A percentile compares a stretch with the other conserved stretches of the same genome.
Conservation (phyloP, 2,888 invertebrate genomes). For the Thalpophila matura region DNA sequence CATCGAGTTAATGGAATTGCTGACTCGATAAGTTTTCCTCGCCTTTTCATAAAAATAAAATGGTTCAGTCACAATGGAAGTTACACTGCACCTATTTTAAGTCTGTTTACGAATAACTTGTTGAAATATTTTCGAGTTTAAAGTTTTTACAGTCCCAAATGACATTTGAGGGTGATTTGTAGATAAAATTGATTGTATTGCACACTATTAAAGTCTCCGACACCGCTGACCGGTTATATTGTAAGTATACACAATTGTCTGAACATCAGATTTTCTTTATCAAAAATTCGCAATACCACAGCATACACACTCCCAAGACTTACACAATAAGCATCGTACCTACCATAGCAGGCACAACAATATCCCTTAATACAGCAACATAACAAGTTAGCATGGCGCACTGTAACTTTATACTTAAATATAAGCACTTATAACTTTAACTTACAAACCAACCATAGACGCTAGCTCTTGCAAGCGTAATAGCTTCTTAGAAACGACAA, state of each 20-base stretch:
- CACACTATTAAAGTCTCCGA: too few relatives aligned
- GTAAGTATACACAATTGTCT: too few relatives aligned
- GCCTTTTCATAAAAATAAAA: conserved; percentile 40
- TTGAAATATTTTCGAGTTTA: neutral
- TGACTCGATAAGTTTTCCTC: conserved; percentile 32
- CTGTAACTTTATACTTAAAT: conserved; percentile 22
- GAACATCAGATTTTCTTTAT: too few relatives aligned
- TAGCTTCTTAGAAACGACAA: conserved; percentile 31
- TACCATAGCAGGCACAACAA: conserved; percentile 7
- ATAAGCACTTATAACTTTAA: conserved; percentile 15
- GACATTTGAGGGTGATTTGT: too few relatives aligned
- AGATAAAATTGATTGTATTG: too few relatives aligned
- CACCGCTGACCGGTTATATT: too few relatives aligned
- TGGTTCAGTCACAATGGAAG: conserved; percentile 18
- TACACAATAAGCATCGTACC: conserved; percentile 6
- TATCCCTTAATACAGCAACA: conserved; percentile 8
- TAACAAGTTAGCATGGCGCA: conserved; percentile 1
- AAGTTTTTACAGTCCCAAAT: neutral
- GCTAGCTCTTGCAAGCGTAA: conserved; percentile 7
- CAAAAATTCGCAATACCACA: too few relatives aligned
- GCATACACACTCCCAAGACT: neutral
- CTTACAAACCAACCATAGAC: neutral
- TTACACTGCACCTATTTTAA: conserved; percentile 4
- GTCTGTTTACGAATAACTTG: conserved; percentile 4
- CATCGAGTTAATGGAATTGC: conserved; percentile 45